Evolutionary conservation across 2,797 vertebrate species (phyloP).

Genomic region (Coluber constrictor): DNA sequence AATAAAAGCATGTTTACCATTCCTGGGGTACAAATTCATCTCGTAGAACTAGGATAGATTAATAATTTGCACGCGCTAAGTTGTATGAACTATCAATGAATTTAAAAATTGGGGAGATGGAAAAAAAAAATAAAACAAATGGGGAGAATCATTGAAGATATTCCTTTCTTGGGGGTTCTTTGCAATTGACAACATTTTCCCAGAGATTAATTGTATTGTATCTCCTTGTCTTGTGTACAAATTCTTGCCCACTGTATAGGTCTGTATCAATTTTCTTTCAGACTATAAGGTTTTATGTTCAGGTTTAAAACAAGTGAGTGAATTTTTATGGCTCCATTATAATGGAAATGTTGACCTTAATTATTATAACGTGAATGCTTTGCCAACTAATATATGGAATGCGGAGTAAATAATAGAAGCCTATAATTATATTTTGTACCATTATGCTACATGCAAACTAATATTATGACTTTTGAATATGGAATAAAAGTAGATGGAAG

Average conservation of each 20-base stretch:
- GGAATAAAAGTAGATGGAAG: background rate
- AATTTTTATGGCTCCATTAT: conserved; percentile 26
- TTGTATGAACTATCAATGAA: background rate
- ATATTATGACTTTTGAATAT: background rate
- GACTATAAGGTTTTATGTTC: background rate
- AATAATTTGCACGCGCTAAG: background rate
- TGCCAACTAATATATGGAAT: conserved; percentile 30
- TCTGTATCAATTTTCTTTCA: conserved; percentile 34
- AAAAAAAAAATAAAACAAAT: background rate
- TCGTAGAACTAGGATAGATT: background rate
- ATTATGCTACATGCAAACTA: conserved; percentile 10
- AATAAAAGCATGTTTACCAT: background rate
- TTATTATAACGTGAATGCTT: conserved; percentile 5
- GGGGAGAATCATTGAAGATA: background rate
- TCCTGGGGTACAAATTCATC: background rate
- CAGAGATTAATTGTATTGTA: background rate
- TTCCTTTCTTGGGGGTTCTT: background rate
- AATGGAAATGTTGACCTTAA: conserved; percentile 25
- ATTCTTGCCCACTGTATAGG: background rate
- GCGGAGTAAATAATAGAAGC: conserved; percentile 14
- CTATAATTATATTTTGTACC: background rate
- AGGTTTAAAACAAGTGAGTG: conserved; percentile 35
- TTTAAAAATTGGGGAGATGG: background rate
- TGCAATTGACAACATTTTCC: background rate
- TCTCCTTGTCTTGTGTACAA: background rate